Evolutionary conservation across 2,888 invertebrate species (phyloP), one percentile per base, ranked within the genome.

Genomic region (Callyntrura sp.): DNA sequence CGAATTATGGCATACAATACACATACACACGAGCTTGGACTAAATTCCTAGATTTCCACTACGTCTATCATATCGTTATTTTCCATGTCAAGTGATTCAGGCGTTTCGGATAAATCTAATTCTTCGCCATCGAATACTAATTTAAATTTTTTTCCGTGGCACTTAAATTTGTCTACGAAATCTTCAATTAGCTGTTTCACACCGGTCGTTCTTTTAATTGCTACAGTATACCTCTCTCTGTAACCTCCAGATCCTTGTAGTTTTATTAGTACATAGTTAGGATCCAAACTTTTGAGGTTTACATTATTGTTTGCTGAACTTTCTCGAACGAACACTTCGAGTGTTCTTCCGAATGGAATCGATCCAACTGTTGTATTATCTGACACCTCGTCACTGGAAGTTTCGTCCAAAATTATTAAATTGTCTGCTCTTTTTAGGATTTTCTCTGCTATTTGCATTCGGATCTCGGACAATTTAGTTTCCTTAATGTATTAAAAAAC

Each of bases 41-140:
- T n/a, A n/a, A n/a, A n/a, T n/a, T n/a, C n/a, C n/a, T n/a, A n/a
- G n/a, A 87, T 20, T 81, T 87, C 87, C 0, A 83, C 78, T 48
- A 88, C 62, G 62, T 88, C 88, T 35, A 88, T 45, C 76, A 82
- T 78, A 43, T 88, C 88, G 11, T 68, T 68, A 35, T 82, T 70
- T n/a, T 88, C 88, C 1, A 88, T 28, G 45, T 88, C 88, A 28
- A 88, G 55, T 0, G 83, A 83, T 35, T 88, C 88, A 20, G 88
- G 83, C 11, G 88, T 88, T 57, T 88, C 88, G 0, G 48, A n/a
- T 20, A 62, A 55, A 35, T 83, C 83, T 0, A 83, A 12, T 9
- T 25, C 48, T 1, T 88, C 88, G 14, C 88, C 88, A 83, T 88
- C 88, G 62, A 88, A 83, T 4, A 70, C 17, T 20, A 87, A 55